A percentile compares a stretch with the other conserved stretches of the same genome.
Conservation (phyloP, 2,888 invertebrate species). For the Megamerina dolium region DNA sequence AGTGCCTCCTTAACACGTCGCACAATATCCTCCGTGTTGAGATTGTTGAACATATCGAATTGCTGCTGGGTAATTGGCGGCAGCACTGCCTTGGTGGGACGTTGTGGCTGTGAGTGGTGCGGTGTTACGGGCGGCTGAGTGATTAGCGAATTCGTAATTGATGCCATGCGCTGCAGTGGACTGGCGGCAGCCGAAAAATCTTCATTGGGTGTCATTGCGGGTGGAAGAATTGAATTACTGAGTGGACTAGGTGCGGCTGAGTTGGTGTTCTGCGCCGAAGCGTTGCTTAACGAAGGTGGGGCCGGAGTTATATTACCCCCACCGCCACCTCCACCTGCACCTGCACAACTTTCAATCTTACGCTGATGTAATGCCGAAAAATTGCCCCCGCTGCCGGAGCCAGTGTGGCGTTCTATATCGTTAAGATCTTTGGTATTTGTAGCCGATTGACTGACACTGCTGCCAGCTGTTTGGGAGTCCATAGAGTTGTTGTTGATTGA, state of each 20-base stretch:
- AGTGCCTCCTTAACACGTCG: slow-evolving; percentile 91
- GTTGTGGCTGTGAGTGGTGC: slow-evolving; percentile 75
- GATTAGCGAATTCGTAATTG: slow-evolving; percentile 93
- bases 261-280: slow-evolving; percentile 50
- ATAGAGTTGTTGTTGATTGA: slow-evolving; percentile 34
- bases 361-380: slow-evolving; percentile 71
- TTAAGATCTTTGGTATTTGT: slow-evolving; percentile 21
- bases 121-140: slow-evolving; percentile 82
- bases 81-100: slow-evolving; percentile 91
- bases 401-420: slow-evolving; percentile 50
- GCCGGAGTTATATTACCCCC: slow-evolving; percentile 52
- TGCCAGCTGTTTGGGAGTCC: slow-evolving; percentile 24
- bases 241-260: slow-evolving; percentile 79
- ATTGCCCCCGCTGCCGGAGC: no score
- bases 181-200: slow-evolving; percentile 85
- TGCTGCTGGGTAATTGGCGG: slow-evolving; percentile 98
- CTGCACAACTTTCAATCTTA: slow-evolving; percentile 21
- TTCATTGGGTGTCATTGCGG: slow-evolving; percentile 73
- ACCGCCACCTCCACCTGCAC: no score
- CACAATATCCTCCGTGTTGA: slow-evolving; percentile 98
- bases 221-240: slow-evolving; percentile 79
- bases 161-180: slow-evolving; percentile 95
- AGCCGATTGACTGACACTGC: slow-evolving; percentile 19
- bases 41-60: slow-evolving; percentile 94
- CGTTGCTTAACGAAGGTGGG: slow-evolving; percentile 27